phyloP scores from a whole-genome alignment of 1,140 invertebrate species.

The Dreissena polymorpha region DNA sequence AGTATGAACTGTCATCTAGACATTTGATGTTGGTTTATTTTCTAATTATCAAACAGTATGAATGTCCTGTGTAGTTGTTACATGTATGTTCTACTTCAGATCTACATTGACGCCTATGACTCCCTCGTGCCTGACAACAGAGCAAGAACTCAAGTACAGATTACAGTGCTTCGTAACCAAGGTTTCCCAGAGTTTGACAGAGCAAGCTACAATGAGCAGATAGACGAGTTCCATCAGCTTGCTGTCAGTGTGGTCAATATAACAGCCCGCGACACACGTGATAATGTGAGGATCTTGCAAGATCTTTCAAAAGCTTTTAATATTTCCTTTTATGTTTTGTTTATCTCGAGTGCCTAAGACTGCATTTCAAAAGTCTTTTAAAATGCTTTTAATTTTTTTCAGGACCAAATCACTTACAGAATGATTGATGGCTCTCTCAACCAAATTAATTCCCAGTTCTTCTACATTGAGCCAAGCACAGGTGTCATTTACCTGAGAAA shows the following conservation, averaged over 20 bases:
- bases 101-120: constrained; percentile 42
- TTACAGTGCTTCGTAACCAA: constrained; percentile 41
- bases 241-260: constrained; percentile 82
- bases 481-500: constrained; percentile 66
- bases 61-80: background rate
- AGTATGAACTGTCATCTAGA: too few relatives aligned
- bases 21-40: too few relatives aligned
- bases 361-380: background rate
- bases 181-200: constrained; percentile 19
- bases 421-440: constrained; percentile 43
- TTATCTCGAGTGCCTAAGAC: background rate
- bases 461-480: constrained; percentile 65
- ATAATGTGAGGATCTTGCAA: constrained; percentile 46
- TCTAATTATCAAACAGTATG: background rate
- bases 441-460: constrained; percentile 54
- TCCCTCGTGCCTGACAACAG: constrained; percentile 29
- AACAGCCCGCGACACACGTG: constrained; percentile 71
- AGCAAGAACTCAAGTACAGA: constrained; percentile 20
- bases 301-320: background rate
- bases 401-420: constrained; percentile 67
- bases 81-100: constrained; percentile 29
- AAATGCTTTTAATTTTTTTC: constrained; percentile 43
- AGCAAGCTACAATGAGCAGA: background rate
- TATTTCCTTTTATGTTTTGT: background rate
- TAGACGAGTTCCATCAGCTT: constrained; percentile 41